Evolutionary conservation across 2,113 vertebrate genomes (phyloP).

Genomic region (Vanacampus margaritifer): DNA sequence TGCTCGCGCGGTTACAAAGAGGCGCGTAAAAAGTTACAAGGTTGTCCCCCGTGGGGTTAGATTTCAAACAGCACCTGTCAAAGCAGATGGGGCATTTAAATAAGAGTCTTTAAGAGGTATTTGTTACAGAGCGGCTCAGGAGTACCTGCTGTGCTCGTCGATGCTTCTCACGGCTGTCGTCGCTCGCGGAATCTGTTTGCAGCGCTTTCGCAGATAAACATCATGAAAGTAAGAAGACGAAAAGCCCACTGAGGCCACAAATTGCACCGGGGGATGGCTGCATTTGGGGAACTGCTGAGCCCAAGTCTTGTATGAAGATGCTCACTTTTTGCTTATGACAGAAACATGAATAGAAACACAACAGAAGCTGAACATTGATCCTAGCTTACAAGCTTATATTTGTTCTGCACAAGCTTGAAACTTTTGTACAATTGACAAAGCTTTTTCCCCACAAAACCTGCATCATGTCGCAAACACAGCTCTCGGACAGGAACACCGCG

Average conservation of each 20-base stretch:
- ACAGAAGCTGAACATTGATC: not conserved
- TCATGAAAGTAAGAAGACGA: constrained; percentile 49
- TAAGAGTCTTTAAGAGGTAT: constrained; percentile 75
- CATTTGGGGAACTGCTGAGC: constrained; percentile 65
- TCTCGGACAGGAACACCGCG: constrained; percentile 12
- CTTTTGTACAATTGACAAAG: not conserved
- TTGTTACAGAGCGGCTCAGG: constrained; percentile 67
- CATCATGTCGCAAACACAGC: not conserved
- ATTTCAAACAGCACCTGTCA: constrained; percentile 78
- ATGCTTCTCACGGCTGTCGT: constrained; percentile 70
- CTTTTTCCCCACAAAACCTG: not conserved
- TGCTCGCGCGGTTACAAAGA: constrained; percentile 67
- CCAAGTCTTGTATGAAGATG: constrained; percentile 29
- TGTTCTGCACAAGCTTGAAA: not conserved
- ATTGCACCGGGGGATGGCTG: constrained; percentile 63
- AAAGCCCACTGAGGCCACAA: constrained; percentile 62
- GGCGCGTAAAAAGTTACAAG: constrained; percentile 73
- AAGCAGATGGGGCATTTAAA: constrained; percentile 80
- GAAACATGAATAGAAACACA: constrained; percentile 1
- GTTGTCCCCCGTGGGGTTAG: constrained; percentile 75
- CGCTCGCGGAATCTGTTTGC: constrained; percentile 67
- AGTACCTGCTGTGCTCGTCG: constrained; percentile 76
- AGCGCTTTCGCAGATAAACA: constrained; percentile 66
- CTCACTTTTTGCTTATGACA: not conserved
- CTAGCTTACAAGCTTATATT: not conserved